Evolutionary conservation across 2,797 vertebrate species (phyloP).

Genomic region (Rhinoraja longicauda): DNA sequence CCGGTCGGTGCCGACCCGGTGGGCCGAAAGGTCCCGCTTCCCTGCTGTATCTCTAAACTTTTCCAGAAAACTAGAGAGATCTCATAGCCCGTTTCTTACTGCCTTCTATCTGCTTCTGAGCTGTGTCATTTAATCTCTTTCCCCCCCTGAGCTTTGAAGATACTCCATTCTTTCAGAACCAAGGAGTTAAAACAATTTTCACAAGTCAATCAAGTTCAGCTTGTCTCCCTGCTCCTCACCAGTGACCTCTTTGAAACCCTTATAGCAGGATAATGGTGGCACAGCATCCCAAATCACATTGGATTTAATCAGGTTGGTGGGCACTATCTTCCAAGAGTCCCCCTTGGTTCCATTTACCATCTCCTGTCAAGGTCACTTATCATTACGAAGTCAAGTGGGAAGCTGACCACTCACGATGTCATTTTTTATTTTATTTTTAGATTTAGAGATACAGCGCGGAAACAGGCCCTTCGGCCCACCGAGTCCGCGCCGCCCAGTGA

Average conservation of each 20-base stretch:
- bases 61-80: no score
- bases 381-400: neutral
- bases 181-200: neutral
- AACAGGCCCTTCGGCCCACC: no score
- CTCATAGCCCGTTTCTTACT: no score
- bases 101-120: neutral
- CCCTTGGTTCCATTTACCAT: constrained; percentile 1
- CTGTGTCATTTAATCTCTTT: neutral
- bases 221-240: neutral
- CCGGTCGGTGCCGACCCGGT: no score
- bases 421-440: no score
- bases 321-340: neutral
- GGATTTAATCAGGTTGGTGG: constrained; percentile 10
- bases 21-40: no score
- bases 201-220: neutral
- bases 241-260: neutral
- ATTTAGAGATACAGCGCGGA: no score
- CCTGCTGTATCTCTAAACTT: no score
- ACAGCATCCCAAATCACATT: neutral
- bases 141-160: neutral
- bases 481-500: no score
- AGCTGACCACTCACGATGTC: neutral
- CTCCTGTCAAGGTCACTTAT: neutral
- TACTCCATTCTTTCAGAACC: neutral
- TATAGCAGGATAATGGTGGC: neutral